Evolutionary conservation across 2,888 invertebrate genomes (phyloP).

Genomic region (Torymus aiolomorphi): DNA sequence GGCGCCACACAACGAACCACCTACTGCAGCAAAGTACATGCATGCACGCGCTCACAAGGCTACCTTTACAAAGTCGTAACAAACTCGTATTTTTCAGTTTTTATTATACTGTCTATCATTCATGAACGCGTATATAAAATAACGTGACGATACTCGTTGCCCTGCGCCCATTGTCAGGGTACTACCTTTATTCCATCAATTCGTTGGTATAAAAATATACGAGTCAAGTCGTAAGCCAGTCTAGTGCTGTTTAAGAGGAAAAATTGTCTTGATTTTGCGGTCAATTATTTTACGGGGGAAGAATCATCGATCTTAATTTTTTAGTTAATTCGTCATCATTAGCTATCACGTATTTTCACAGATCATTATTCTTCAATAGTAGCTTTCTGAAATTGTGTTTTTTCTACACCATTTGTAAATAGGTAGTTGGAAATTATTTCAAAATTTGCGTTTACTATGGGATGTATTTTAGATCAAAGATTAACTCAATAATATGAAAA

Average conservation of each 20-base stretch:
- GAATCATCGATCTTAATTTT: too few species aligned
- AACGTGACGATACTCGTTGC: constrained; percentile 23
- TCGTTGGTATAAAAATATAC: constrained; percentile 5
- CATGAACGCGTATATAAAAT: constrained; percentile 31
- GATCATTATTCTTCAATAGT: too few species aligned
- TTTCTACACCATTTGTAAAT: too few species aligned
- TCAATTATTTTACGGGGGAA: not conserved
- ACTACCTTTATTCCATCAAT: constrained; percentile 30
- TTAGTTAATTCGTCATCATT: too few species aligned
- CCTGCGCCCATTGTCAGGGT: not conserved
- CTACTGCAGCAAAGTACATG: constrained; percentile 7
- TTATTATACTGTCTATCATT: constrained; percentile 25
- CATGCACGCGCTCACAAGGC: not conserved
- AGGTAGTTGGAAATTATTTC: too few species aligned
- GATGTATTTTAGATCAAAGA: too few species aligned
- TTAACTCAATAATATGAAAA: too few species aligned
- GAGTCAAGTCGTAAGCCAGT: constrained; percentile 7
- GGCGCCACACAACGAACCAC: constrained; percentile 1
- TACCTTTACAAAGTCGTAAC: constrained; percentile 36
- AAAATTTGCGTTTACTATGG: too few species aligned
- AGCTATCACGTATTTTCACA: too few species aligned
- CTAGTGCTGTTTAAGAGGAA: not conserved
- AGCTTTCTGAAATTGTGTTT: too few species aligned
- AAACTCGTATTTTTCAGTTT: constrained; percentile 47
- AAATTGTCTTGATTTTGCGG: not conserved